A percentile compares a stretch with the other conserved stretches of the same genome.
Evolutionary conservation across 2,113 vertebrate genomes (phyloP).

Genomic region (Chaenogobius annularis): DNA sequence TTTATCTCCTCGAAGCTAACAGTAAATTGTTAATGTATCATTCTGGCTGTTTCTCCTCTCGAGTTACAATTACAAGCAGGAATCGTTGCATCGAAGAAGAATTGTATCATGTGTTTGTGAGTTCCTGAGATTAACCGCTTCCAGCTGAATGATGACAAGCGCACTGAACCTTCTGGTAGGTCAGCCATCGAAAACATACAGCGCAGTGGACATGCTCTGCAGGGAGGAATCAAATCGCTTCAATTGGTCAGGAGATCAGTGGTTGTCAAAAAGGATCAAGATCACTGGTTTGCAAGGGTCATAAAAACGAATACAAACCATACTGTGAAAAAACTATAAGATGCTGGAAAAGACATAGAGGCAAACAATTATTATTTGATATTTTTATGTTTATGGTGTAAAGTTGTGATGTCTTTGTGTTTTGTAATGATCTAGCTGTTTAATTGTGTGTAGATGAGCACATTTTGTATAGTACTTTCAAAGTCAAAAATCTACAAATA

Average conservation of each 20-base stretch:
- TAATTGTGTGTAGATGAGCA: no score
- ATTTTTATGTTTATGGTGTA: no score
- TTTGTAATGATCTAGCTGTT: neutral
- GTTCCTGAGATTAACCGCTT: neutral
- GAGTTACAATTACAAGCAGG: neutral
- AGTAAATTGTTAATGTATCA: neutral
- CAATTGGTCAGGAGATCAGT: neutral
- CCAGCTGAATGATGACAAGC: neutral
- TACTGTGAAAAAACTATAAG: neutral
- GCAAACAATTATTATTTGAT: no score
- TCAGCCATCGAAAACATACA: neutral
- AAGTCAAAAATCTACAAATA: no score
- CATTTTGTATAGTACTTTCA: no score
- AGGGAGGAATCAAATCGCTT: conserved; percentile 3
- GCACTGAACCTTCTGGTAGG: conserved; percentile 1
- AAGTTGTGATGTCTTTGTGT: no score
- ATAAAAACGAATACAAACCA: neutral
- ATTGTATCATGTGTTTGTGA: neutral
- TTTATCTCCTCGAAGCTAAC: neutral
- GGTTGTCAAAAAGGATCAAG: neutral
- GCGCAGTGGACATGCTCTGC: neutral
- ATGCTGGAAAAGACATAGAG: neutral
- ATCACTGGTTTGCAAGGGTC: neutral
- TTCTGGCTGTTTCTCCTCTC: neutral
- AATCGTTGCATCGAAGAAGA: neutral